These are phyloP conservation scores for Periparus ater DNA, from an alignment of 2,797 vertebrate species.

Conservation along the genomic window DNA sequence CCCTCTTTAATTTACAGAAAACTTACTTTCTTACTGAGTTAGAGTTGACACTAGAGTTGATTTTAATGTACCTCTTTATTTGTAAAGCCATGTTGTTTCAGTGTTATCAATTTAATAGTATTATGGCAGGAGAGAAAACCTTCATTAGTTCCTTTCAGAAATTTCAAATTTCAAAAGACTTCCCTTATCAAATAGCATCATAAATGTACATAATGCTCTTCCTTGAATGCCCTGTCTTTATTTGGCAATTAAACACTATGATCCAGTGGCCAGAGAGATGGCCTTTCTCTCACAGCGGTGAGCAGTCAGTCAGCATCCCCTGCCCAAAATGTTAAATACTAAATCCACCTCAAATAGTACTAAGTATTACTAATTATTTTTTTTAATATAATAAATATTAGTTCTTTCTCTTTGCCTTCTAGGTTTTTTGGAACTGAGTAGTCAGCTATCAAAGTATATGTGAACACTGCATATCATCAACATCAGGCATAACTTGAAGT, in stretches of 20 bases:
- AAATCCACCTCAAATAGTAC: not conserved
- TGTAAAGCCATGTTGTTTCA: not conserved
- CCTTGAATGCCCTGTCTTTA: not conserved
- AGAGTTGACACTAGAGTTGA: not conserved
- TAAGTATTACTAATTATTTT: not conserved
- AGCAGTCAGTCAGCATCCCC: not conserved
- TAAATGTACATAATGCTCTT: not conserved
- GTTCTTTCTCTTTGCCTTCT: not conserved
- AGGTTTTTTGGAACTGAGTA: not conserved
- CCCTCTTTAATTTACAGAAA: not conserved
- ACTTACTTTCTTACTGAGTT: not conserved
- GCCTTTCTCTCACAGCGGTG: not conserved
- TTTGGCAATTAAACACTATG: not conserved
- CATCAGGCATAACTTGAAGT: not conserved
- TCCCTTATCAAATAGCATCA: not conserved
- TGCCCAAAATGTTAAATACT: not conserved
- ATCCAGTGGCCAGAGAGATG: not conserved
- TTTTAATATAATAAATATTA: not conserved
- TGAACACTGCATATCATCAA: not conserved
- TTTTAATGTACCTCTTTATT: not conserved
- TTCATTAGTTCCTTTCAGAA: not conserved
- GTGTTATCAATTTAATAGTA: not conserved
- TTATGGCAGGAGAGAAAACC: not conserved
- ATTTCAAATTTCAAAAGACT: not conserved
- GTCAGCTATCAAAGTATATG: not conserved